Evolutionary conservation across 1,140 invertebrate genomes (phyloP).

Genomic region (Pseudomyrmex sp.): DNA sequence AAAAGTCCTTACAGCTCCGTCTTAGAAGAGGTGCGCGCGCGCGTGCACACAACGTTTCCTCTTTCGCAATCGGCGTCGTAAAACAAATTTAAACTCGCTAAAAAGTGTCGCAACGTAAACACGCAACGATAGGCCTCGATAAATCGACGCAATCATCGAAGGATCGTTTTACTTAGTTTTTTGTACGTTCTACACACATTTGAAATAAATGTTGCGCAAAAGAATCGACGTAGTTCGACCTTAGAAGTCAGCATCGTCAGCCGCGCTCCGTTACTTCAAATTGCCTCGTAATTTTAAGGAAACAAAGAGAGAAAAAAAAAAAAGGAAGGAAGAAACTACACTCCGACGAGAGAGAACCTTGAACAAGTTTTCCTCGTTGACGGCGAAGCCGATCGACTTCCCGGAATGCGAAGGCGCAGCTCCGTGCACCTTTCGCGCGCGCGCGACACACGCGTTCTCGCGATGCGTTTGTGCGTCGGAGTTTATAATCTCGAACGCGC

Average conservation of each 20-base stretch:
- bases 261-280: neutral
- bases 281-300: neutral
- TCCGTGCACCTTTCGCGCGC: neutral
- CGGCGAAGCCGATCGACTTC: slow-evolving; percentile 19
- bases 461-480: slow-evolving; percentile 25
- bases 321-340: neutral
- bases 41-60: slow-evolving; percentile 13
- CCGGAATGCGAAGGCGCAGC: slow-evolving; percentile 36
- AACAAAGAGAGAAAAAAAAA: neutral
- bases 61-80: slow-evolving; percentile 50
- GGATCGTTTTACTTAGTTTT: neutral
- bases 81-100: slow-evolving; percentile 43
- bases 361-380: slow-evolving; percentile 52
- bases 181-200: neutral
- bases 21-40: slow-evolving; percentile 37
- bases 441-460: slow-evolving; percentile 39
- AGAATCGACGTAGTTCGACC: too few species aligned
- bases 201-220: slow-evolving; percentile 1
- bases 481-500: slow-evolving; percentile 39
- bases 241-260: too few species aligned
- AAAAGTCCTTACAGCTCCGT: slow-evolving; percentile 33
- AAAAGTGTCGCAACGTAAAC: slow-evolving; percentile 26
- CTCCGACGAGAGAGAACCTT: slow-evolving; percentile 20
- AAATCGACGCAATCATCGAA: neutral
- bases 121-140: neutral